A percentile compares a stretch with the other conserved stretches of the same genome.
phyloP scores from a whole-genome alignment of 2,888 invertebrate species.

The Acanthosepion pharaonis region DNA sequence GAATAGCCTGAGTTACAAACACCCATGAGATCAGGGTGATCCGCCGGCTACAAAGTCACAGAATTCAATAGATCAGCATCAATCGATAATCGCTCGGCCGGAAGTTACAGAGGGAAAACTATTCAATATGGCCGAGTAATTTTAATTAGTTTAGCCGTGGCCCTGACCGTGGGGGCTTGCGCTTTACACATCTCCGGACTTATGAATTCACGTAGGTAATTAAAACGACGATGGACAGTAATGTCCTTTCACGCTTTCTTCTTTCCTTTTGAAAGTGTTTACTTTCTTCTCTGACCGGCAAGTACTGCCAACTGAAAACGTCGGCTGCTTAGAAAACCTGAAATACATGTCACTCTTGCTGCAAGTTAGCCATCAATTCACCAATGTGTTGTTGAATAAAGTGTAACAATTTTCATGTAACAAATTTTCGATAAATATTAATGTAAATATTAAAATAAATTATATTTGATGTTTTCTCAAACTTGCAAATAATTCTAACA shows the following conservation, averaged over 20 bases:
- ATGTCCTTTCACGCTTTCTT: not conserved
- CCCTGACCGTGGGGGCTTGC: not conserved
- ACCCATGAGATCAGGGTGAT: not conserved
- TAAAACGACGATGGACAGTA: not conserved
- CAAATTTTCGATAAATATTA: not conserved
- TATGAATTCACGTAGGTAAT: not conserved
- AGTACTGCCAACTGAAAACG: not conserved
- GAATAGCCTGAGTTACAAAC: not conserved
- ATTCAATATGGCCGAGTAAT: slow-evolving; percentile 5
- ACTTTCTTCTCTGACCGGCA: not conserved
- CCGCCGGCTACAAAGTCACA: not conserved
- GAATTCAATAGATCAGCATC: not conserved
- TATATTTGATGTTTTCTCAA: too few relatives aligned
- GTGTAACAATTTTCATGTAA: not conserved
- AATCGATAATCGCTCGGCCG: not conserved
- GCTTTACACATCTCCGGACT: not conserved
- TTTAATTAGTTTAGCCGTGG: slow-evolving; percentile 4
- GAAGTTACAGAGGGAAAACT: not conserved
- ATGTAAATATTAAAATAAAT: not conserved
- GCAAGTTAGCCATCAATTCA: not conserved
- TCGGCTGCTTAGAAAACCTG: too few relatives aligned
- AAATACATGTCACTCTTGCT: not conserved
- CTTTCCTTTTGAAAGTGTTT: not conserved
- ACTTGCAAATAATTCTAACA: too few relatives aligned
- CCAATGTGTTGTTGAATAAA: not conserved